A percentile compares a stretch with the other conserved stretches of the same genome.
These are phyloP conservation scores for Brachynemurus nebulosus DNA, from an alignment of 2,888 invertebrate genomes.

Conservation along the genomic window DNA sequence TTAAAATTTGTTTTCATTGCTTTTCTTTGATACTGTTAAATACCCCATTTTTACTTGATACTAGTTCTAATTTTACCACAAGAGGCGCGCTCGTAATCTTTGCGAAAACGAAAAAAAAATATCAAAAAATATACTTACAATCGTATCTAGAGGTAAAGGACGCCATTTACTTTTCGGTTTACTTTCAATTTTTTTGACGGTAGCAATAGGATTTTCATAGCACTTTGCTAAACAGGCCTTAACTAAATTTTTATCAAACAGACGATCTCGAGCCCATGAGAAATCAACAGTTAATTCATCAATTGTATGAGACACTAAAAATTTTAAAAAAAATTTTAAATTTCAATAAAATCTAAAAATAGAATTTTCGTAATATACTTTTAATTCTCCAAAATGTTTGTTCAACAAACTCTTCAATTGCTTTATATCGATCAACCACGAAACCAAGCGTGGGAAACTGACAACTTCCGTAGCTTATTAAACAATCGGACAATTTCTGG, in stretches of 20 bases:
- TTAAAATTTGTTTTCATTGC: too few relatives aligned
- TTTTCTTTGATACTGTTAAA: too few relatives aligned
- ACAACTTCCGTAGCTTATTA: constrained; percentile 97
- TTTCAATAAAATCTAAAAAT: constrained; percentile 6
- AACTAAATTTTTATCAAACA: constrained; percentile 79
- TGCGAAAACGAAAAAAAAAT: too few relatives aligned
- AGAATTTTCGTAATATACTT: constrained; percentile 35
- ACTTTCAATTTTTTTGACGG: constrained; percentile 58
- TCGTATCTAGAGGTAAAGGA: constrained; percentile 89
- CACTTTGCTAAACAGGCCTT: constrained; percentile 71
- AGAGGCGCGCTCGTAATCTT: too few relatives aligned
- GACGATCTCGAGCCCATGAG: constrained; percentile 68
- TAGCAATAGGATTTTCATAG: constrained; percentile 55
- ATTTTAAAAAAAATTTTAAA: constrained; percentile 4
- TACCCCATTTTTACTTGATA: too few relatives aligned
- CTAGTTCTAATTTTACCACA: too few relatives aligned
- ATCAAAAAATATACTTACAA: constrained; percentile 49
- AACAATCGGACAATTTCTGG: constrained; percentile 50
- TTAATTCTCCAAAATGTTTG: constrained; percentile 95
- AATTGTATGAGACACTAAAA: constrained; percentile 60
- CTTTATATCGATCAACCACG: constrained; percentile 94
- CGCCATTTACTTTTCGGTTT: constrained; percentile 95
- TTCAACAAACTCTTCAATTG: constrained; percentile 77
- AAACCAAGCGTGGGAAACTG: constrained; percentile 99
- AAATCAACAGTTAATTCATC: constrained; percentile 74